Conservation (phyloP, 2,888 invertebrate species). For the Galerucella calmariensis region DNA sequence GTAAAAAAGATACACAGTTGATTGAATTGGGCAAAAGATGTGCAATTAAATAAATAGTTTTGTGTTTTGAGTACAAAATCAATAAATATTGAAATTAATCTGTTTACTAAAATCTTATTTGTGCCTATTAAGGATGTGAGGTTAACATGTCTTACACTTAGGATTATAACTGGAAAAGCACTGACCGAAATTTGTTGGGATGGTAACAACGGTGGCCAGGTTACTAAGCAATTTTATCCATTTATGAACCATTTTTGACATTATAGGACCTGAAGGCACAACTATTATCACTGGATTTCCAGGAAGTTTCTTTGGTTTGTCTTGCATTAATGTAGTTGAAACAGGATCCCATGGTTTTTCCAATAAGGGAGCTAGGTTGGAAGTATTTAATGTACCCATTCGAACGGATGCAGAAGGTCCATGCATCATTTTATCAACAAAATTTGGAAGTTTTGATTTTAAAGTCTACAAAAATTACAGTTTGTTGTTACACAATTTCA, state of each 20-base stretch:
- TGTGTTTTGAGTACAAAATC: background rate
- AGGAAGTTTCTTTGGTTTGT: constrained; percentile 77
- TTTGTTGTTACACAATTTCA: background rate
- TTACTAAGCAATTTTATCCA: constrained; percentile 77
- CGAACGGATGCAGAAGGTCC: constrained; percentile 66
- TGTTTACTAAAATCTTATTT: background rate
- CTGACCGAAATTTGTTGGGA: constrained; percentile 68
- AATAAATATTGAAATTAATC: background rate
- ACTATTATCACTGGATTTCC: constrained; percentile 76
- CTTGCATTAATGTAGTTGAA: constrained; percentile 68
- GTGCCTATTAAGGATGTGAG: background rate
- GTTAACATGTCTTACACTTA: constrained; percentile 25
- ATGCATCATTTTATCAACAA: constrained; percentile 79
- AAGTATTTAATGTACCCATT: constrained; percentile 68
- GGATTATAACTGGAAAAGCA: constrained; percentile 32
- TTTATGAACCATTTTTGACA: constrained; percentile 72
- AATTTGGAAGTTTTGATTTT: constrained; percentile 75
- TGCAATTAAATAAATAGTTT: no score
- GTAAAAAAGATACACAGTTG: no score
- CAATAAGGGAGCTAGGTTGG: constrained; percentile 73
- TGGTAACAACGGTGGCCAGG: constrained; percentile 75
- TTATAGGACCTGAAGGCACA: constrained; percentile 69
- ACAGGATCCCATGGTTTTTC: constrained; percentile 83
- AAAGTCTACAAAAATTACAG: constrained; percentile 65
- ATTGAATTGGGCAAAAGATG: no score